Conservation (phyloP, 2,797 vertebrate species). For the Sciaenops ocellatus region DNA sequence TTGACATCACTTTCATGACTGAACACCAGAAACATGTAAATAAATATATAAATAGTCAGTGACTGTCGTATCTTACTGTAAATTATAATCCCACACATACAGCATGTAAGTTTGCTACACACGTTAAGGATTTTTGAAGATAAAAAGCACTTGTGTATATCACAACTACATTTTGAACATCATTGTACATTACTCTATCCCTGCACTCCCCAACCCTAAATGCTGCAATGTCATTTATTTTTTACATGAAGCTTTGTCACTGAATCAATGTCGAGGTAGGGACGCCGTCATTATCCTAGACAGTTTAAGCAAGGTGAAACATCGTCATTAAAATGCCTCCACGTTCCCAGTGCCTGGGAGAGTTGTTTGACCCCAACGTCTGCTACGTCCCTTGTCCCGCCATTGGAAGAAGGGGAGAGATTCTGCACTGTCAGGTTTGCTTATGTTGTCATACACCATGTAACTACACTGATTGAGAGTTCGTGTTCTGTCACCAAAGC, state of each 20-base stretch:
- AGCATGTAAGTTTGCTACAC: constrained; percentile 80
- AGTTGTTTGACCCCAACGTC: constrained; percentile 30
- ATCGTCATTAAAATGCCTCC: constrained; percentile 30
- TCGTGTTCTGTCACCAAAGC: constrained; percentile 48
- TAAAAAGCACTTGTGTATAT: constrained; percentile 89
- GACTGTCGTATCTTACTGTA: constrained; percentile 59
- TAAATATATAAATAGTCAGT: constrained; percentile 73
- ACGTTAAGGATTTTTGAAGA: constrained; percentile 81
- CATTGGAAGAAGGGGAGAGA: constrained; percentile 18
- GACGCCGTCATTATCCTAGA: constrained; percentile 53
- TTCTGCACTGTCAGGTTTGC: constrained; percentile 64
- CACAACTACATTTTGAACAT: constrained; percentile 86
- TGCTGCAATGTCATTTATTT: constrained; percentile 64
- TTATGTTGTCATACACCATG: constrained; percentile 60
- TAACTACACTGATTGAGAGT: constrained; percentile 60
- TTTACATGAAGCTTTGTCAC: constrained; percentile 66
- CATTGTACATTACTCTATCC: constrained; percentile 82
- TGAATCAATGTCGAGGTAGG: constrained; percentile 71
- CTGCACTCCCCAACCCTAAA: constrained; percentile 55
- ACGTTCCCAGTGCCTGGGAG: constrained; percentile 35
- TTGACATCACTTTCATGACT: constrained; percentile 82
- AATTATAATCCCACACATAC: constrained; percentile 78
- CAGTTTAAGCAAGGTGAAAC: constrained; percentile 47
- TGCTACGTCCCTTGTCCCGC: constrained; percentile 17
- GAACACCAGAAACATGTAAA: constrained; percentile 80